Evolutionary conservation across 2,797 vertebrate genomes (phyloP), one percentile per base, ranked within the genome.

Genomic region (Fistularia commersonii): DNA sequence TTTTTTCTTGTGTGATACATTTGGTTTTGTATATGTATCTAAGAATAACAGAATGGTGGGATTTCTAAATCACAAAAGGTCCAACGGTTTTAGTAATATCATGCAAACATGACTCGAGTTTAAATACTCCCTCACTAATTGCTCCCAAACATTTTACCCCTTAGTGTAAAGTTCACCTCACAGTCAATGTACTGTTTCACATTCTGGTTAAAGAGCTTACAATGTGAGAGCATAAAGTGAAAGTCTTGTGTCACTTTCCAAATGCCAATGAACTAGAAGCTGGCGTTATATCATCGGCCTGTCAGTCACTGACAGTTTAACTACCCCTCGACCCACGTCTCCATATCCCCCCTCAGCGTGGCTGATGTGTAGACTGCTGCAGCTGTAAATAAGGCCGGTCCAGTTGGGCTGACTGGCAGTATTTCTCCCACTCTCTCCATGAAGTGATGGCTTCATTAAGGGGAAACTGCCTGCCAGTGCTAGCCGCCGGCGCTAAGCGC

Each of bases 401-500:
- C 72, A 64, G 74, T 76, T 43, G 64, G 76, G 57, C 72, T 72
- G 76, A 67, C 74, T 72, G 69, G 72, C 64, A 73, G 69, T 79
- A 82, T 76, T 79, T 82, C 64, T 77, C 57, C 57, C 41, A 1
- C 51, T 53, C 64, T 69, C 68, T 55, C 69, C 47, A 57, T 60
- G 63, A 60, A 45, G 74, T 76, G 77, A 80, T 76, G 75, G 72
- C 75, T 80, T 78, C 64, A 81, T 78, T 77, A 76, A 65, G 48
- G 45, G 52, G 62, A 68, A 78, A 72, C 66, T 67, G 72, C 71
- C 62, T 72, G 78, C 70, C 64, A 68, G 78, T 72, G 62, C 51
- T 69, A 71, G 72, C 75, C 76, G 65, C 69, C 23, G 41, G 77
- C 53, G 42, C 73, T 64, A 73, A 72, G 61, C 55, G 55, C 80